Base-by-base conservation (phyloP, 2,113 vertebrate genomes). In the Catharus fuscescens region DNA sequence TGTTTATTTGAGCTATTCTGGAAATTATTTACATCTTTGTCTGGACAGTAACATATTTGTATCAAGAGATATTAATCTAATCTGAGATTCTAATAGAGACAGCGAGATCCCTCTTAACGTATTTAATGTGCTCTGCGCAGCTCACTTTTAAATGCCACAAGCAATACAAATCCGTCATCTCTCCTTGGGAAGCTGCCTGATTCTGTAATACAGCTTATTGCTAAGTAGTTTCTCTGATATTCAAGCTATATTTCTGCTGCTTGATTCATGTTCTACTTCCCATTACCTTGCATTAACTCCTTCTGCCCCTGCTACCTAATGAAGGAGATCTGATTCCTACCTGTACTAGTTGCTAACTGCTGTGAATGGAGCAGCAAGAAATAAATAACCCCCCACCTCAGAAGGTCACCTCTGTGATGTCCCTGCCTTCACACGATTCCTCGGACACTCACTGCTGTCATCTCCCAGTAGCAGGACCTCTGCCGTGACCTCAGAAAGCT, bases 111-210 rank as follows among this genome's bases (percentile, higher is more conserved):
- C 64, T 90, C 82, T 81, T 62, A 96, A 80, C 1, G 2, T 78
- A 77, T 86, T 90, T 96, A 62, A 92, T 74, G 67, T 56, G 71
- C 64, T 83, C 19, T 21, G 70, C 4, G 11, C 87, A 95, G 77
- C 60, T 95, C 86, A 91, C 74, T 81, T 95, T 91, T 78, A 96
- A 96, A 94, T 88, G 93, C 96, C 93, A 95, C 86, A 52, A 86
- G 62, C 64, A 96, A 85, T 86, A 91, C 66, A 95, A 81, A 76
- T 91, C 93, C 40, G 12, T 81, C 94, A 80, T 91, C 52, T 87
- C 95, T 96, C 96, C 96, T 93, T 96, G 93, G 94, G 97, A 97
- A 97, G 93, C 95, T 96, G 96, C 96, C 97, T 96, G 94, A 95
- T 95, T 93, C 93, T 74, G 89, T 90, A 97, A 96, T 94, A 90